Conservation (phyloP, 2,797 vertebrate species). For the Notoglanidium macrostoma region DNA sequence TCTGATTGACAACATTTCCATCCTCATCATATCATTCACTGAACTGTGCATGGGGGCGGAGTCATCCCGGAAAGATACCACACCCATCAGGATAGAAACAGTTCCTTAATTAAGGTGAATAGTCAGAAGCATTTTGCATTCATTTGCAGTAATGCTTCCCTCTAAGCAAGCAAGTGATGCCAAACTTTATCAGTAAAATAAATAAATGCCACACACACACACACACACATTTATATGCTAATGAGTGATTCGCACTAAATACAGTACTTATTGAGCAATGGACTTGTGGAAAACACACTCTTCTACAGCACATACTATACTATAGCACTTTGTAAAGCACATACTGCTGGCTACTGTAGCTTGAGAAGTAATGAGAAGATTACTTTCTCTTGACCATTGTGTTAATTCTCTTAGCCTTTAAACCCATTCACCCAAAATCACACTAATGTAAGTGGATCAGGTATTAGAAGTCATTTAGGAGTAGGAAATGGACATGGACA, state of each 20-base stretch:
- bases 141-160: neutral
- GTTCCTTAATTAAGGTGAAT: neutral
- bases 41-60: neutral
- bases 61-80: neutral
- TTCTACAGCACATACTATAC: neutral
- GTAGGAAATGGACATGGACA: neutral
- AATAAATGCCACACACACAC: too few relatives aligned
- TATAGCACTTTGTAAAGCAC: neutral
- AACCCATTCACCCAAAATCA: neutral
- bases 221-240: too few relatives aligned
- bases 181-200: neutral
- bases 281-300: neutral
- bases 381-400: neutral
- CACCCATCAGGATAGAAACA: neutral
- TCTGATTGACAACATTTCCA: neutral
- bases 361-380: neutral
- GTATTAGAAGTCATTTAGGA: neutral
- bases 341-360: neutral
- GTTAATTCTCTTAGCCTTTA: conserved; percentile 19
- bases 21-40: neutral
- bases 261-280: neutral
- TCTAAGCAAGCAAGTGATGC: neutral
- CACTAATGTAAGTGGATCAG: neutral
- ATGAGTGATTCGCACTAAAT: neutral
- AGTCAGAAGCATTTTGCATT: neutral